phyloP scores from a whole-genome alignment of 2,113 vertebrate genomes.

The Etheostoma cragini region DNA sequence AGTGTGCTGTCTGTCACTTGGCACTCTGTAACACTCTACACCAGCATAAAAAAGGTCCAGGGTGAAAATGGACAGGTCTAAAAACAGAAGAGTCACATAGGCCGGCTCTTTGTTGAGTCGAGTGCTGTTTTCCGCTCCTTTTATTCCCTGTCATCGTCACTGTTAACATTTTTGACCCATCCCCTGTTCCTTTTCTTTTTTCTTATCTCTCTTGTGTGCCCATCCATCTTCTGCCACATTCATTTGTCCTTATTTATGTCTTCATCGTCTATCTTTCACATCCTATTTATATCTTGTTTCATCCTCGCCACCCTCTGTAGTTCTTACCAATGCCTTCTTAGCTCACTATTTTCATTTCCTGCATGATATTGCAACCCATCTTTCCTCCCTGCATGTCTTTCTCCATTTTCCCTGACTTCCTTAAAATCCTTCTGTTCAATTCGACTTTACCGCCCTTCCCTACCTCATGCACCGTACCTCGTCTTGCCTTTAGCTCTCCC shows the following conservation, averaged over 20 bases:
- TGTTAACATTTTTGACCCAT: background rate
- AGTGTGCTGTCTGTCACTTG: background rate
- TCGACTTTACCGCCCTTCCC: background rate
- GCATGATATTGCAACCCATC: background rate
- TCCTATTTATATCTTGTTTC: slow-evolving; percentile 10
- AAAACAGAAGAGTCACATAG: background rate
- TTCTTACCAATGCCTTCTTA: background rate
- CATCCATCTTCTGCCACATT: slow-evolving; percentile 5
- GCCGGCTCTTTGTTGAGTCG: background rate
- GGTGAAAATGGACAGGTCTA: slow-evolving; percentile 34
- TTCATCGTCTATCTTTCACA: background rate
- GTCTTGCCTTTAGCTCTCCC: background rate
- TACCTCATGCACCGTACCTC: background rate
- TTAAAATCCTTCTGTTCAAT: background rate
- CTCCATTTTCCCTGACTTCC: background rate
- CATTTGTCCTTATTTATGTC: background rate
- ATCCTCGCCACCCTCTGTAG: background rate
- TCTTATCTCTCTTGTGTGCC: background rate
- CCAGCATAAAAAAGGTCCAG: background rate
- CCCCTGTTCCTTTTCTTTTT: background rate
- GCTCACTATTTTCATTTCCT: background rate
- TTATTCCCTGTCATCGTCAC: background rate
- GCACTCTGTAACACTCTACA: background rate
- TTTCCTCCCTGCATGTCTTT: background rate
- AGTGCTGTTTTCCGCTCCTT: background rate